These are phyloP conservation scores for Penelope pileata DNA, from an alignment of 2,113 vertebrate species.

Conservation along the genomic window DNA sequence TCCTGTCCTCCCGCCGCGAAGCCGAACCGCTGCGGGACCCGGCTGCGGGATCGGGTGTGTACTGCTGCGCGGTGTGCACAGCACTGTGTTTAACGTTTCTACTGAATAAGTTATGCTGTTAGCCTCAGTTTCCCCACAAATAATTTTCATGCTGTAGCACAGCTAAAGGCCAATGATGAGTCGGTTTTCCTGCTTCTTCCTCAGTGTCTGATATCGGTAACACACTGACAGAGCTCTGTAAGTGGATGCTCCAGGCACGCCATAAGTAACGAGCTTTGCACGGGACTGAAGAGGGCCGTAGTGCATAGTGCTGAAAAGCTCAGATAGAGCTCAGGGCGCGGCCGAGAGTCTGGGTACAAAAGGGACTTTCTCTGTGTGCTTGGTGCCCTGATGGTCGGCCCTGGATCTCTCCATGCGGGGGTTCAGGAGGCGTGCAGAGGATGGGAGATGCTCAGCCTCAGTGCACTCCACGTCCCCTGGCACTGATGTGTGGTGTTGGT, in stretches of 20 bases:
- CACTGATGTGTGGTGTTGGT: neutral
- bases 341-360: neutral
- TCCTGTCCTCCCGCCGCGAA: no score
- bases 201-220: neutral
- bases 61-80: fast-evolving
- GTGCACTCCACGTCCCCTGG: neutral
- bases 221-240: neutral
- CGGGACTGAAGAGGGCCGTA: fast-evolving
- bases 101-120: neutral
- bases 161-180: neutral
- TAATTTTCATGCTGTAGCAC: neutral
- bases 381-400: fast-evolving
- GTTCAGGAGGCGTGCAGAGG: neutral
- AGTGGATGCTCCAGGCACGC: neutral
- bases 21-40: no score
- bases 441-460: neutral
- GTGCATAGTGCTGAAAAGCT: neutral
- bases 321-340: neutral
- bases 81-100: neutral
- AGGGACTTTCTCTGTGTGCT: neutral
- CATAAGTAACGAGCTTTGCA: fast-evolving
- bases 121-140: neutral
- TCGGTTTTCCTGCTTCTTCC: neutral
- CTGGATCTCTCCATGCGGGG: neutral
- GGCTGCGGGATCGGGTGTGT: no score